phyloP scores from a whole-genome alignment of 2,113 vertebrate species.

The Uria aalge region DNA sequence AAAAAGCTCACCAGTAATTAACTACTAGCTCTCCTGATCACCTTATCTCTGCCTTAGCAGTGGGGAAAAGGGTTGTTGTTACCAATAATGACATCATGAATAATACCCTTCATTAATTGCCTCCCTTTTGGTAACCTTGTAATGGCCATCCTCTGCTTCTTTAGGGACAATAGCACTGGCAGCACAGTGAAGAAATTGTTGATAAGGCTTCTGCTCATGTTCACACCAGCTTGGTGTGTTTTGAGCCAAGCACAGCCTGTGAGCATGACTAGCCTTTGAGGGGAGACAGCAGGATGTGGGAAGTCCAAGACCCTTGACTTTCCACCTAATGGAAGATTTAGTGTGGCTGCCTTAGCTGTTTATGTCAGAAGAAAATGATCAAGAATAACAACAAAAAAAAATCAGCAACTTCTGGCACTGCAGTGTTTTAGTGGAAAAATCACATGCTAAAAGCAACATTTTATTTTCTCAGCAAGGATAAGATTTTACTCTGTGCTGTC shows the following conservation, averaged over 20 bases:
- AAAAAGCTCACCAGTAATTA: neutral
- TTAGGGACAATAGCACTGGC: neutral
- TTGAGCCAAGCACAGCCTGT: neutral
- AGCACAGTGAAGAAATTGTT: neutral
- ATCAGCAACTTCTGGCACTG: neutral
- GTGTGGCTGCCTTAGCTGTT: neutral
- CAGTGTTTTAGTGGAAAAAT: neutral
- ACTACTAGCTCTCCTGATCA: neutral
- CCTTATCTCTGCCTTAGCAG: neutral
- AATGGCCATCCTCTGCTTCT: neutral
- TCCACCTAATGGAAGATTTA: neutral
- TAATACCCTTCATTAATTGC: neutral
- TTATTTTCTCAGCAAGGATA: neutral
- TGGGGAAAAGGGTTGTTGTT: neutral
- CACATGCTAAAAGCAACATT: neutral
- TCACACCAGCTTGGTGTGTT: neutral
- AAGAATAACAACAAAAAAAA: neutral
- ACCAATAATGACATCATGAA: neutral
- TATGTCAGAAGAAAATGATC: neutral
- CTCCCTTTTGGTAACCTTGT: neutral
- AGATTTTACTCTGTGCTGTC: neutral
- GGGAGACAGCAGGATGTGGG: neutral
- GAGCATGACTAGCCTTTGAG: neutral
- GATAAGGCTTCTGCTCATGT: neutral
- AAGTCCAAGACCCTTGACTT: neutral